Evolutionary conservation across 2,113 vertebrate species (phyloP), one percentile per base, ranked within the genome.

Genomic region (Myocastor coypus): DNA sequence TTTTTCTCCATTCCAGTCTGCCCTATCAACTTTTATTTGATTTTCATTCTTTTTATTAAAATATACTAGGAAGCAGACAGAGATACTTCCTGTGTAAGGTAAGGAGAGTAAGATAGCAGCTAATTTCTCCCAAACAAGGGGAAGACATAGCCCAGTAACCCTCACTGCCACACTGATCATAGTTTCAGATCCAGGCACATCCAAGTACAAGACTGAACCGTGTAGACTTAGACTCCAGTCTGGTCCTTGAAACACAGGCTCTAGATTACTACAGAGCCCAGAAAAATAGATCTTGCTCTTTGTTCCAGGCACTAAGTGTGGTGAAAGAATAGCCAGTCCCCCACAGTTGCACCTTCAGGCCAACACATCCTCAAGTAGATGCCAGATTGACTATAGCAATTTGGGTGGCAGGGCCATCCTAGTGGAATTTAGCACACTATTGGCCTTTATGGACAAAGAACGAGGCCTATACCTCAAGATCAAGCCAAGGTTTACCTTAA

Each of bases 1-100:
- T 55, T 2, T 66, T 82, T 86, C 16, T 88, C 73, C 32, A 96
- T 84, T 89, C 46, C 6, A 89, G 24, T 40, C 34, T 84, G 9
- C 46, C 63, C 5, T 11, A 87, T 83, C 69, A 84, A 83, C 20
- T 84, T 92, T 92, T 88, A 78, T 83, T 86, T 87, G 78, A 37
- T 83, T 95, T 92, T 86, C 42, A 87, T 71, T 64, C 46, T 94
- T 30, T 91, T 0, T 86, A 86, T 87, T 46, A 83, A 88, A 93
- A 78, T 91, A 83, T 57, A 5, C 28, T 87, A n/a, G 11, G 14
- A 42, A 17, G 5, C 34, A 34, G 22, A 73, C 20, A 61, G 3
- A 92, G 9, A 83, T 16, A 28, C 5, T 42, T 7, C 40, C 24
- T 17, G 3, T 46, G 5, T 63, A 9, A 22, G 7, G 55, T 17